Evolutionary conservation across 2,797 vertebrate genomes (phyloP).

Genomic region (Oreonectes daqikongensis): DNA sequence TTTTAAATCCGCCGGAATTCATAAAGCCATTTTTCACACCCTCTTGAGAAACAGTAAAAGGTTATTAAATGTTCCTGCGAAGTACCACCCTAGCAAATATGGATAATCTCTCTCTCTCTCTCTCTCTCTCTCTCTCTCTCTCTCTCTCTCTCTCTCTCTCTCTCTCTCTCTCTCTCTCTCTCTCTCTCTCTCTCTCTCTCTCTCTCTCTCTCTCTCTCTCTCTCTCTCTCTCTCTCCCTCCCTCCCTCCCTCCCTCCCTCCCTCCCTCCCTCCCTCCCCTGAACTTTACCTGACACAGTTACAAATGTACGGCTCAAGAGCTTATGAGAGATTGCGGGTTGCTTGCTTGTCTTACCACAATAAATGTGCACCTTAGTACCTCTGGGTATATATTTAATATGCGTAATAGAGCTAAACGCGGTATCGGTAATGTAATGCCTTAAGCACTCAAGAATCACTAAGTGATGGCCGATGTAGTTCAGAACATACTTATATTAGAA

Average conservation of each 20-base stretch:
- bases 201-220: background rate
- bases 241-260: too few relatives aligned
- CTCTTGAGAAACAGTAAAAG: conserved; percentile 11
- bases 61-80: conserved; percentile 25
- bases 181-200: background rate
- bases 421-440: background rate
- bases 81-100: background rate
- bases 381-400: background rate
- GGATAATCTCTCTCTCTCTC: background rate
- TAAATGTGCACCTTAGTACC: background rate
- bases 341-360: conserved; percentile 4
- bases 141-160: background rate
- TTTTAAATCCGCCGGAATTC: too few relatives aligned
- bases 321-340: background rate
- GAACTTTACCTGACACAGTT: conserved; percentile 38
- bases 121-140: background rate
- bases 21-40: conserved; percentile 1
- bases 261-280: background rate
- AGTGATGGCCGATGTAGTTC: background rate
- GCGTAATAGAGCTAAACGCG: background rate
- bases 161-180: background rate
- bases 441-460: background rate
- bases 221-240: background rate
- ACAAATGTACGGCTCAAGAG: conserved; percentile 33
- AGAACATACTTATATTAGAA: too few relatives aligned